phyloP scores from a whole-genome alignment of 2,797 vertebrate genomes.

The Xenentodon cancila region DNA sequence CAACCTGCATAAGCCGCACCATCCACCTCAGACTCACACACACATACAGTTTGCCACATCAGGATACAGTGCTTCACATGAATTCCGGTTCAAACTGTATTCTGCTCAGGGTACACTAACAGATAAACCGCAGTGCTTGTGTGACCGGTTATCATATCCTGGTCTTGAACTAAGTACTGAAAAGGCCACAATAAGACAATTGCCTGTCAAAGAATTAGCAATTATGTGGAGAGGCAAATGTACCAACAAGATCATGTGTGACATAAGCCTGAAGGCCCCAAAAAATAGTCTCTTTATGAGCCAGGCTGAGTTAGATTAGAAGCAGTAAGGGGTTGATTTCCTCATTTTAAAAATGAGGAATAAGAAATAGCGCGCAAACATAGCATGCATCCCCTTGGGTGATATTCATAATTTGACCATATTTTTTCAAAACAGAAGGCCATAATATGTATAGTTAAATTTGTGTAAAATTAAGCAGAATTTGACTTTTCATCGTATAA shows the following conservation, averaged over 20 bases:
- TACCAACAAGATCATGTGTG: constrained; percentile 5
- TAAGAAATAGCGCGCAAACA: not conserved
- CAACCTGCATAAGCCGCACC: constrained; percentile 68
- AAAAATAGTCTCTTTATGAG: not conserved
- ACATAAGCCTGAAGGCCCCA: not conserved
- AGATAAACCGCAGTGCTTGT: constrained; percentile 89
- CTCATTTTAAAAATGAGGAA: not conserved
- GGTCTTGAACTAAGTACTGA: constrained; percentile 54
- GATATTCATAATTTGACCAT: not conserved
- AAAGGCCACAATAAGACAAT: constrained; percentile 30
- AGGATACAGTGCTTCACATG: constrained; percentile 96
- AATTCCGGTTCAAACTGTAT: constrained; percentile 98
- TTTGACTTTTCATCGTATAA: not conserved
- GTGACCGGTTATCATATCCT: constrained; percentile 88
- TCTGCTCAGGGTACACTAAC: constrained; percentile 91
- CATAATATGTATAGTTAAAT: not conserved
- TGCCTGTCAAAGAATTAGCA: constrained; percentile 18
- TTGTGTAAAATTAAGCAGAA: not conserved
- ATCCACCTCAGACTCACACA: constrained; percentile 59
- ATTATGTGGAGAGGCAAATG: constrained; percentile 10
- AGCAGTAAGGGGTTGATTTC: not conserved
- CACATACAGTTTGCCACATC: constrained; percentile 90
- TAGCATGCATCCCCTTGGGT: not conserved
- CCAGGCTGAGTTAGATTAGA: not conserved
- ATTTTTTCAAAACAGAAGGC: not conserved